Conservation (phyloP, 2,888 invertebrate genomes). For the Cephus pygmeus region DNA sequence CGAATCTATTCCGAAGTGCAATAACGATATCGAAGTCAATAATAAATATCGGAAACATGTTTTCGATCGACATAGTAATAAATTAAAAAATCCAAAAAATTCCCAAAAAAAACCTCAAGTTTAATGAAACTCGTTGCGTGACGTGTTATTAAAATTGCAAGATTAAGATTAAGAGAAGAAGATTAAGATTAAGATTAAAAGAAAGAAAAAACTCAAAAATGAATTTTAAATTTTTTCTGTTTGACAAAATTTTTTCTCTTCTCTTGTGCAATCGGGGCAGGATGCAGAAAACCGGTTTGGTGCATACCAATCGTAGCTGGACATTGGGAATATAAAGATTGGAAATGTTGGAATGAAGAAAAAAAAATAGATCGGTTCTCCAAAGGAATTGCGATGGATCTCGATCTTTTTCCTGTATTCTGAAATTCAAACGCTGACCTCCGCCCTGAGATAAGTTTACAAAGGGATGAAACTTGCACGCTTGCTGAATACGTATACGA, state of each 20-base stretch:
- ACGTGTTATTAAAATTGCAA: background rate
- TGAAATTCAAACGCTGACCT: constrained; percentile 22
- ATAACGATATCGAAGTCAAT: background rate
- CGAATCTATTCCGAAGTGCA: background rate
- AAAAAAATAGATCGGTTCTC: background rate
- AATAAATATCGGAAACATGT: background rate
- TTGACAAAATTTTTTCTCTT: background rate
- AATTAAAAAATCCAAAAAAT: no score
- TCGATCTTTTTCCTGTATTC: background rate
- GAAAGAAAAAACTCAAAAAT: background rate
- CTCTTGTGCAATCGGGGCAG: background rate
- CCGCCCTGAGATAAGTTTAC: constrained; percentile 16
- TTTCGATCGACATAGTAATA: background rate
- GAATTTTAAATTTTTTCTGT: background rate
- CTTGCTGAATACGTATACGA: constrained; percentile 10
- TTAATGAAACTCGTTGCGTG: background rate
- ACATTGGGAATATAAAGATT: background rate
- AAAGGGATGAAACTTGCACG: constrained; percentile 21
- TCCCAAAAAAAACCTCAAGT: background rate
- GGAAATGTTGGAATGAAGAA: background rate
- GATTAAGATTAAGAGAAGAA: no score
- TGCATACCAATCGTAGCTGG: background rate
- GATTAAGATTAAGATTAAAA: no score
- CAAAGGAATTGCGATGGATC: background rate
- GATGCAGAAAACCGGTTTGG: background rate